Conservation (phyloP, 2,113 vertebrate genomes). For the Rhabdornis inornatus region DNA sequence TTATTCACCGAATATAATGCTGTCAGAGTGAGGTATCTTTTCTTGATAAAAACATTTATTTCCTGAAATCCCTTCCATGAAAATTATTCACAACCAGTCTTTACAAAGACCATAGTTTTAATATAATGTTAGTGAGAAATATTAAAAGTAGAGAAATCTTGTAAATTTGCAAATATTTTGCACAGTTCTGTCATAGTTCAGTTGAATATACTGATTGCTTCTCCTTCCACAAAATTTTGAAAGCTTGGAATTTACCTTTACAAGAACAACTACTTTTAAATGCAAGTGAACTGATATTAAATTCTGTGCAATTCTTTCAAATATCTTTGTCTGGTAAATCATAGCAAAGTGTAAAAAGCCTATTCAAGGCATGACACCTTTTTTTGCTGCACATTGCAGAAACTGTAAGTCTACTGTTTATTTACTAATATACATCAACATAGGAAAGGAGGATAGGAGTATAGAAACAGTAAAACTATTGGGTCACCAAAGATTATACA, state of each 20-base stretch:
- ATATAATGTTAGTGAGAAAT: background rate
- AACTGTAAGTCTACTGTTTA: background rate
- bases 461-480: background rate
- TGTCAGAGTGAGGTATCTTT: background rate
- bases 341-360: background rate
- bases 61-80: background rate
- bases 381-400: background rate
- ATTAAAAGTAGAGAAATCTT: background rate
- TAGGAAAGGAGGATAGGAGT: background rate
- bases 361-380: background rate
- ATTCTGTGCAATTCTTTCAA: background rate
- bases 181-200: background rate
- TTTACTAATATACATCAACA: background rate
- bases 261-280: background rate
- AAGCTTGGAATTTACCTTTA: background rate
- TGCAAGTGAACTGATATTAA: background rate
- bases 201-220: background rate
- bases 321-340: background rate
- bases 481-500: background rate
- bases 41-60: background rate
- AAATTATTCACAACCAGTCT: background rate
- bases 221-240: background rate
- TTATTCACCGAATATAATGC: background rate
- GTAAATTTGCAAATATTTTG: background rate
- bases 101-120: accelerated